A percentile compares a stretch with the other conserved stretches of the same genome.
phyloP scores from a whole-genome alignment of 2,888 invertebrate species.

The Caenorhabditis sp. region DNA sequence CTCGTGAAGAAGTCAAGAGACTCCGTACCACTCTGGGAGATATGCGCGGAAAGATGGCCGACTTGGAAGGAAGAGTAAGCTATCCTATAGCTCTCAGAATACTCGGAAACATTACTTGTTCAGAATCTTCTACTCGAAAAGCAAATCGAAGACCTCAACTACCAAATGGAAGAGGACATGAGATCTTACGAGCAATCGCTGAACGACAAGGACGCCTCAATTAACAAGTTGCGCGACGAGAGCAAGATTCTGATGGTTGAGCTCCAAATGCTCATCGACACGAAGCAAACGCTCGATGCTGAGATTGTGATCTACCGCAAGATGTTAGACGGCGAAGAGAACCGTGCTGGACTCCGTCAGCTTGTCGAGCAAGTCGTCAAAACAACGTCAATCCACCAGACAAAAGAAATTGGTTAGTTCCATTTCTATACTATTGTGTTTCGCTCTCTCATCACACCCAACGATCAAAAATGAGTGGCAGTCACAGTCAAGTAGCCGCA shows the following conservation, averaged over 20 bases:
- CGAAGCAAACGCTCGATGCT: constrained; percentile 82
- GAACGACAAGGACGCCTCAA: constrained; percentile 78
- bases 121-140: constrained; percentile 81
- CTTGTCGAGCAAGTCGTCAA: constrained; percentile 79
- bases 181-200: constrained; percentile 80
- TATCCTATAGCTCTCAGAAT: background rate
- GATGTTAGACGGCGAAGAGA: constrained; percentile 82
- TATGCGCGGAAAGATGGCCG: constrained; percentile 80
- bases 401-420: constrained; percentile 70
- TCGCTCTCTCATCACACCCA: background rate
- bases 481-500: constrained; percentile 4
- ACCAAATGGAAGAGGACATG: constrained; percentile 80
- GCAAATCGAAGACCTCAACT: constrained; percentile 80
- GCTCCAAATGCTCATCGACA: constrained; percentile 80
- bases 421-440: background rate
- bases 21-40: constrained; percentile 80
- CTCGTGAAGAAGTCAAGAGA: constrained; percentile 79
- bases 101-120: constrained; percentile 14
- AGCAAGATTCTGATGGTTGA: constrained; percentile 80
- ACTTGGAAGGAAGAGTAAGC: constrained; percentile 81
- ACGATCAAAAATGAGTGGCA: constrained; percentile 8
- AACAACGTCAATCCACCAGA: constrained; percentile 74
- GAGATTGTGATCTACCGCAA: constrained; percentile 83
- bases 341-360: constrained; percentile 79
- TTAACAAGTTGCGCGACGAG: constrained; percentile 79